Base-by-base conservation (phyloP, 2,113 vertebrate genomes). In the Lagenorhynchus albirostris region DNA sequence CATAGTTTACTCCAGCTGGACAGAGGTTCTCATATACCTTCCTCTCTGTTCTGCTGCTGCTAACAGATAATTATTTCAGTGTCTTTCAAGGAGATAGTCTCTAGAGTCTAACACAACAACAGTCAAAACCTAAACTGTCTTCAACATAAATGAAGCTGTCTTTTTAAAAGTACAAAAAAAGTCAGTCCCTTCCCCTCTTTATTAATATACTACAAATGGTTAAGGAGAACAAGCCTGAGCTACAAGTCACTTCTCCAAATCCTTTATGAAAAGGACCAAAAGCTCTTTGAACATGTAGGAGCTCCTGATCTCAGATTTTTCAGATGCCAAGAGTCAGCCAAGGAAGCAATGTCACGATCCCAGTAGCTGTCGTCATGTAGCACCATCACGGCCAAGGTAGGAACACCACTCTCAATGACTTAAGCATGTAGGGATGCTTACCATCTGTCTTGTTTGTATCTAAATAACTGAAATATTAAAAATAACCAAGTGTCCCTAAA, bases 391-490 rank as follows among this genome's bases (percentile, higher is more conserved):
- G 36, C 55, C 2, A 1, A 81, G 25, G 67, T 12, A 23, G 62
- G 15, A 80, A 44, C 1, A 11, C 53, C 5, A 1, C 18, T 67
- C 29, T 65, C 26, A 6, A 5, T 29, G 84, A 60, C 23, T 70
- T 21, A 38, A 60, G 55, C 65, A 38, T 84, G n/a, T 44, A 60
- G 15, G 90, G 14, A 31, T 36, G 60, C 65, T 63, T 68, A 47
- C 68, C 60, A 33, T 85, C 67, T 93, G 33, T 15, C 50, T 14
- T 86, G 23, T 21, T 47, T 36, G 55, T 68, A 93, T n/a, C 67
- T 85, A 76, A 96, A 47, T n/a, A 74, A 41, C 68, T 73, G 20
- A 95, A 55, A 70, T 18, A 74, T 11, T 89, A 63, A 89, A 96
- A 93, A 92, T 67, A 89, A 63, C 68, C 36, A 91, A 36, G 31